Evolutionary conservation across 2,888 invertebrate species (phyloP), one percentile per base, ranked within the genome.

Genomic region (Odontocolon sp.): DNA sequence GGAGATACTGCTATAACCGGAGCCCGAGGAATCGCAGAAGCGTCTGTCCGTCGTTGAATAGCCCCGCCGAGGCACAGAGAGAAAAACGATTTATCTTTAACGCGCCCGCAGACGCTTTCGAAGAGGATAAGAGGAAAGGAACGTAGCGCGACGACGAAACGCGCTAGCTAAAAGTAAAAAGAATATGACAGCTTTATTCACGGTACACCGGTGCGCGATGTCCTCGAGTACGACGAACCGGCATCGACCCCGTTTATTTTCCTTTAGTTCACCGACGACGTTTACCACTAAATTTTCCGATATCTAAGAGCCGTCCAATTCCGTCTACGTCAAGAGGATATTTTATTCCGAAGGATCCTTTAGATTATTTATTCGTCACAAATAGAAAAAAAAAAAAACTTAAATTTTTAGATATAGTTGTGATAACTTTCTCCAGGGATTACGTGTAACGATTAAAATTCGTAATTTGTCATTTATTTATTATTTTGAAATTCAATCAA

Each of bases 31-130:
- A 57, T 66, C 70, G 57, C 57, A n/a, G n/a, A n/a, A n/a, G n/a
- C n/a, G 40, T 31, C 28, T 14, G 9, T 38, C 16, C 11, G 56
- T 47, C 14, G 3, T 33, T 50, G 56, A 76, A 76, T 76, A 50
- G 56, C 40, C 47, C 66, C 47, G 47, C 54, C 9, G 36, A 40
- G 63, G 38, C 69, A 42, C 70, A 59, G 38, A 59, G n/a, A n/a
- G 72, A 71, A 72, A 72, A 77, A 56, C 77, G 77, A 77, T 77
- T 77, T 77, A 77, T 77, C 77, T 77, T 63, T 57, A 57, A 67
- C 77, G 63, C 61, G 63, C 23, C 67, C 68, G 67, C 47, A 47
- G 18, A 16, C 47, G 21, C 54, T 54, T 36, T 61, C 23, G 50
- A 5, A 8, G 59, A 66, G 70, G 76, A 76, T 61, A 76, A 67